A percentile compares a stretch with the other conserved stretches of the same genome.
Conservation (phyloP, 2,113 vertebrate genomes). For the Poeciliopsis occidentalis region DNA sequence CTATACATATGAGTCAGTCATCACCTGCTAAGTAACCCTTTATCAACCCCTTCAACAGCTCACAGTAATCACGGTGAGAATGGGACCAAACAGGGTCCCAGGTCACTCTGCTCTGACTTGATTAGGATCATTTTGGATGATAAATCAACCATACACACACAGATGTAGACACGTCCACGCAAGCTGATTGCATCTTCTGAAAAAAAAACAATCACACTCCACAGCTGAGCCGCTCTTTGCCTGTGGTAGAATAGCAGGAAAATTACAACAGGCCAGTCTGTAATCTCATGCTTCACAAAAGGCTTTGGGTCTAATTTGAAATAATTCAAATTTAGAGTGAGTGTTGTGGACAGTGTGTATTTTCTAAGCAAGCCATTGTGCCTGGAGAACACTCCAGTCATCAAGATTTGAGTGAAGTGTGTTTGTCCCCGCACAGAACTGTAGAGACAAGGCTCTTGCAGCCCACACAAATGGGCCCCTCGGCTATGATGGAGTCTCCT, state of each 20-base stretch:
- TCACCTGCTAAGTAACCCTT: slow-evolving; percentile 49
- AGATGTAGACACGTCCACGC: slow-evolving; percentile 9
- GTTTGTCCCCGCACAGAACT: slow-evolving; percentile 26
- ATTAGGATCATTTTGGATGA: slow-evolving; percentile 61
- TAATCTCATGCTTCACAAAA: slow-evolving; percentile 37
- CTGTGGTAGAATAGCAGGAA: slow-evolving; percentile 43
- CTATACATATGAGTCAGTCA: slow-evolving; percentile 38
- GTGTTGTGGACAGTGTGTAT: slow-evolving; percentile 46
- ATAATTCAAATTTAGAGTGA: slow-evolving; percentile 60
- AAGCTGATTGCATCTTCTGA: slow-evolving; percentile 59
- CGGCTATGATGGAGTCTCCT: slow-evolving; percentile 30
- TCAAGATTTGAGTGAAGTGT: slow-evolving; percentile 66
- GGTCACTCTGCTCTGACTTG: slow-evolving; percentile 50
- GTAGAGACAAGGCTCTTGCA: slow-evolving; percentile 21
- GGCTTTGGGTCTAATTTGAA: slow-evolving; percentile 62
- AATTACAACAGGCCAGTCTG: slow-evolving; percentile 57
- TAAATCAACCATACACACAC: slow-evolving; percentile 25
- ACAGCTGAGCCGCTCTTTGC: slow-evolving; percentile 25
- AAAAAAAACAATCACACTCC: slow-evolving; percentile 55
- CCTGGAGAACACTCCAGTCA: slow-evolving; percentile 68
- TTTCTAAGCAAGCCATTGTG: slow-evolving; percentile 49
- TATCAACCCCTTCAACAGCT: slow-evolving; percentile 16
- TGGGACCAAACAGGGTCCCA: slow-evolving; percentile 24
- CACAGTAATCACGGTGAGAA: slow-evolving; percentile 44
- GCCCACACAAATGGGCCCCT: slow-evolving; percentile 49